Percentiles rank a stretch among this genome's conserved stretches.
phyloP scores from a whole-genome alignment of 64 coral and sea anemone genomes.

The Trachythela sp. region DNA sequence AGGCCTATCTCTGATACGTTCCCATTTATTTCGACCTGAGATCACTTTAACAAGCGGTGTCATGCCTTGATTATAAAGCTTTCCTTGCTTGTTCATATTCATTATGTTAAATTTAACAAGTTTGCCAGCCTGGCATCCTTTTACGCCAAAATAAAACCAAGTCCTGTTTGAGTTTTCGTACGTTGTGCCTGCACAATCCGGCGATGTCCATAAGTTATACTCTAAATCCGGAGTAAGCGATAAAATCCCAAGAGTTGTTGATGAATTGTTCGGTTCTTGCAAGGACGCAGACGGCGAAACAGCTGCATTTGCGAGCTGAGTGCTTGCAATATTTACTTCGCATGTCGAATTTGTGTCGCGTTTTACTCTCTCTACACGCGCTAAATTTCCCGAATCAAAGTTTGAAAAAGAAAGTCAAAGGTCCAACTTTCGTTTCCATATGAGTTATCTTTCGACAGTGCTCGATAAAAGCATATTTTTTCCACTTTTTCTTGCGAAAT shows the following conservation, averaged over 20 bases:
- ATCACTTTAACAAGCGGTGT: conserved; percentile 64
- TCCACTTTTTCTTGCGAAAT: neutral
- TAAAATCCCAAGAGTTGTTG: conserved; percentile 30
- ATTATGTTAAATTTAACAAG: conserved; percentile 76
- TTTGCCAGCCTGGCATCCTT: conserved; percentile 58
- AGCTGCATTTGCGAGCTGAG: neutral
- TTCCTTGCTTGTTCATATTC: conserved; percentile 92
- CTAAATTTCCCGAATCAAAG: conserved; percentile 93
- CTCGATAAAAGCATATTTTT: neutral
- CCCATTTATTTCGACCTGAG: conserved; percentile 67
- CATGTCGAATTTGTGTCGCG: conserved; percentile 50
- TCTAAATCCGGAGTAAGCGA: too few species aligned
- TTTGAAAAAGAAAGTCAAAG: conserved; percentile 91
- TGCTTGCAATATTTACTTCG: neutral
- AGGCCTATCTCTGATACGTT: conserved; percentile 79
- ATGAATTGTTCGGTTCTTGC: conserved; percentile 42
- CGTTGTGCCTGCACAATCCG: conserved; percentile 72
- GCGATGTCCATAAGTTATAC: conserved; percentile 83
- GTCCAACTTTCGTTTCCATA: conserved; percentile 84
- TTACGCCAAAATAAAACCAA: conserved; percentile 93
- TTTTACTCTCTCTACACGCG: conserved; percentile 76
- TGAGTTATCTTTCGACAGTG: neutral
- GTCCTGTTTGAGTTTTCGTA: conserved; percentile 85
- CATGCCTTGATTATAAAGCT: conserved; percentile 83
- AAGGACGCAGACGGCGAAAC: neutral